Conservation (phyloP, 2,888 invertebrate species). For the Ormia ochracea region DNA sequence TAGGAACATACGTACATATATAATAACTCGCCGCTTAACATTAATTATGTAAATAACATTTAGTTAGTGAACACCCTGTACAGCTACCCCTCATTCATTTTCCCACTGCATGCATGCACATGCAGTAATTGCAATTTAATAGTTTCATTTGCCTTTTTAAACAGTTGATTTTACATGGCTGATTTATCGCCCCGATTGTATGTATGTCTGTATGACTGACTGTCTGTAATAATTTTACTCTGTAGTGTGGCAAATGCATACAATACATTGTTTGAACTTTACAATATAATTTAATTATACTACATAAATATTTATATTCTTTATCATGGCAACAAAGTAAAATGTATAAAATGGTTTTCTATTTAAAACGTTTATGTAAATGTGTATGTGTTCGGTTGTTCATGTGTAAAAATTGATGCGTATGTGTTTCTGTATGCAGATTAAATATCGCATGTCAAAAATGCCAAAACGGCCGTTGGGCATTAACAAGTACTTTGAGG, state of each 20-base stretch:
- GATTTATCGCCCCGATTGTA: conserved; percentile 29
- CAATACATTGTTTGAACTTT: conserved; percentile 31
- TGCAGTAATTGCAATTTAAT: conserved; percentile 51
- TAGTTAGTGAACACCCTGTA: neutral
- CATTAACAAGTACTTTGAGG: conserved; percentile 65
- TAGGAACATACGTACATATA: neutral
- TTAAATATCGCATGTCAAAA: conserved; percentile 68
- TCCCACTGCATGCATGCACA: neutral
- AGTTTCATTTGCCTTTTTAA: conserved; percentile 22
- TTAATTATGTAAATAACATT: conserved; percentile 5
- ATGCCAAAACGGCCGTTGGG: conserved; percentile 64
- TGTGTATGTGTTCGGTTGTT: neutral
- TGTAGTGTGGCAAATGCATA: conserved; percentile 22
- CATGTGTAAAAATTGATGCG: conserved; percentile 36
- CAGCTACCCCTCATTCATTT: conserved; percentile 11
- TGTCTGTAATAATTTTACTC: conserved; percentile 15
- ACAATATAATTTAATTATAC: conserved; percentile 32
- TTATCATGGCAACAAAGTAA: conserved; percentile 12
- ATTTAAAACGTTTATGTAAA: neutral
- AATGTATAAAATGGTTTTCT: neutral
- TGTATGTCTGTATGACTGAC: conserved; percentile 33
- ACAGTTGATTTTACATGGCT: conserved; percentile 4
- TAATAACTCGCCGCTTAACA: neutral
- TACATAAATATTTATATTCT: conserved; percentile 13
- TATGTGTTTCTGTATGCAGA: conserved; percentile 64